Conservation (phyloP, 2,797 vertebrate genomes). For the Esox lucius region DNA sequence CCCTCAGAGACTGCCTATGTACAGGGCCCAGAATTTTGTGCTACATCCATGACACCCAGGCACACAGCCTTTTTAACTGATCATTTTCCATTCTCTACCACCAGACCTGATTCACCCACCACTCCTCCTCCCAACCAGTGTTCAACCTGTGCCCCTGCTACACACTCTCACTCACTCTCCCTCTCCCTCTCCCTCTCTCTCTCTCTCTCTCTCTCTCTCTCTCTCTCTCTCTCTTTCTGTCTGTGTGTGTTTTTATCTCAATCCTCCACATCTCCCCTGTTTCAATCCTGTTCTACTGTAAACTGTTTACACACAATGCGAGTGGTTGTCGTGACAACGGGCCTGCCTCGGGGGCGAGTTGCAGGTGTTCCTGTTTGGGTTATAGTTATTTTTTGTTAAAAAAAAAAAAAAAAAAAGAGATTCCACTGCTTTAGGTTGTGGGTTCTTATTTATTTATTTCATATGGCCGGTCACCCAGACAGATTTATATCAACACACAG, state of each 20-base stretch:
- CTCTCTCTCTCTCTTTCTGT: too few relatives aligned
- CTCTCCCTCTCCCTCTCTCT: not conserved
- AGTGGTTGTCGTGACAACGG: conserved; percentile 52
- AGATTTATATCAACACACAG: conserved; percentile 72
- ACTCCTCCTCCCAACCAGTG: not conserved
- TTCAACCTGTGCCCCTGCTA: too few relatives aligned
- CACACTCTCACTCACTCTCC: not conserved
- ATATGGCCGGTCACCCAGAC: conserved; percentile 55
- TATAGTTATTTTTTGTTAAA: conserved; percentile 55
- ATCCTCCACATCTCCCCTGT: conserved; percentile 13
- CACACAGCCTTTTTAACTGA: not conserved
- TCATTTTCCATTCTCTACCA: conserved; percentile 12
- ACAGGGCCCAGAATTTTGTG: too few relatives aligned
- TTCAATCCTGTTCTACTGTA: conserved; percentile 49
- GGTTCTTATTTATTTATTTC: conserved; percentile 74
- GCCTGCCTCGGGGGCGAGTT: conserved; percentile 36
- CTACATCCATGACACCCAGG: too few relatives aligned
- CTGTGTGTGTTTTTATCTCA: not conserved
- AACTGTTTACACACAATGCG: conserved; percentile 70
- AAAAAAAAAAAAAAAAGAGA: conserved; percentile 26
- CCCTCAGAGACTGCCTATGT: too few relatives aligned
- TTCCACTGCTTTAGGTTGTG: conserved; percentile 51
- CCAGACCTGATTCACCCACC: conserved; percentile 18
- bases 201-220: not conserved
- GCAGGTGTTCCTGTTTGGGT: conserved; percentile 80